A percentile compares a stretch with the other conserved stretches of the same genome.
Conservation (phyloP, 2,888 invertebrate genomes). For the Apodemia duryi region DNA sequence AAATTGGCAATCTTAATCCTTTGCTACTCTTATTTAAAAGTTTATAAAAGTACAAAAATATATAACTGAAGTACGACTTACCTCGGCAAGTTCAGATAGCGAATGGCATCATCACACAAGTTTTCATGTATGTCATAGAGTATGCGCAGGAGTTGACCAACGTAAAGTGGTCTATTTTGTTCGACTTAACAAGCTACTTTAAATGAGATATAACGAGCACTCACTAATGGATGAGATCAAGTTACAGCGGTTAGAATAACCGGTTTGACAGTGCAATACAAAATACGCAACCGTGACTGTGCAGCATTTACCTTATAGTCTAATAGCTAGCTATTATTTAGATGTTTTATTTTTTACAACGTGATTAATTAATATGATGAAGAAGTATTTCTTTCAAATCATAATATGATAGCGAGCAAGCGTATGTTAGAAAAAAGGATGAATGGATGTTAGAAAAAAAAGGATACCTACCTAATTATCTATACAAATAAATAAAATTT, state of each 20-base stretch:
- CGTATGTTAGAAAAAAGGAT: too few species aligned
- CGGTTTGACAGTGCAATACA: constrained; percentile 29
- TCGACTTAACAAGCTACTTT: constrained; percentile 22
- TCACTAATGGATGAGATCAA: constrained; percentile 22
- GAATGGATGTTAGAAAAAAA: too few species aligned
- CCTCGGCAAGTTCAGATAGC: constrained; percentile 37
- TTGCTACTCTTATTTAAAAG: background rate
- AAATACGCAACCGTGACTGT: constrained; percentile 17
- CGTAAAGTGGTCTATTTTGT: constrained; percentile 28
- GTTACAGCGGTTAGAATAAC: constrained; percentile 26
- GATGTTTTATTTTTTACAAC: background rate
- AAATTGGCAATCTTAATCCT: too few species aligned
- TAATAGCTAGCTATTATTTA: background rate
- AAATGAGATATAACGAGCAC: constrained; percentile 20
- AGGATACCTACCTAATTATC: too few species aligned
- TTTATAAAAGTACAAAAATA: constrained; percentile 21
- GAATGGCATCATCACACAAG: constrained; percentile 31
- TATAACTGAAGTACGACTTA: constrained; percentile 40
- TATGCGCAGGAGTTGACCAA: constrained; percentile 24
- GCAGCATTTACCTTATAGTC: constrained; percentile 16
- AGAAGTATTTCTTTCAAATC: too few species aligned
- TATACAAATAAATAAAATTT: too few species aligned
- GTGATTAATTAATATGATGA: background rate
- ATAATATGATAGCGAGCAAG: too few species aligned
- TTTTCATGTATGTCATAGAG: constrained; percentile 19